A percentile compares a stretch with the other conserved stretches of the same genome.
phyloP scores from a whole-genome alignment of 1,140 invertebrate genomes.

The Pseudomyrmex dendroicus region DNA sequence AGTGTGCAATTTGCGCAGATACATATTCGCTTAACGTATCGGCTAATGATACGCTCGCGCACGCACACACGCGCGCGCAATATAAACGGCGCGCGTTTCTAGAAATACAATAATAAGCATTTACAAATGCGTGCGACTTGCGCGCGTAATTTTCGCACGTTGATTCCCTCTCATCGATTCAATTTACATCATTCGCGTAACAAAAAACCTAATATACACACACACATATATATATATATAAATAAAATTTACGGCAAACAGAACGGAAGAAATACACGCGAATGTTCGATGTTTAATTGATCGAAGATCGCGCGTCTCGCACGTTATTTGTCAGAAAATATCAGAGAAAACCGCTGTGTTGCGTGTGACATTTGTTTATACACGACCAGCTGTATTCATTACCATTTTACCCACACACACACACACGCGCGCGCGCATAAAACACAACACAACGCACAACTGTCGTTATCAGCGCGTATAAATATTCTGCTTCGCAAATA shows the following conservation, averaged over 20 bases:
- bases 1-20: slow-evolving; percentile 51
- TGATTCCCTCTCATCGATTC: no score
- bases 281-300: not conserved
- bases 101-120: not conserved
- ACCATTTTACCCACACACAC: not conserved
- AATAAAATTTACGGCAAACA: not conserved
- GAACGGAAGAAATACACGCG: not conserved
- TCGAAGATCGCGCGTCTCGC: not conserved
- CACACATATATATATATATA: not conserved
- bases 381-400: not conserved
- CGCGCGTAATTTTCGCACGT: no score
- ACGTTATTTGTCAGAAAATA: not conserved
- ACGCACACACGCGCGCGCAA: not conserved
- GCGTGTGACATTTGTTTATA: not conserved
- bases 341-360: not conserved
- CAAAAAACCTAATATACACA: no score
- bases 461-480: not conserved
- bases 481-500: not conserved
- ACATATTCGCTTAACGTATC: slow-evolving; percentile 50
- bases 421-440: not conserved
- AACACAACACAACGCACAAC: no score
- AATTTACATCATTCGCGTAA: no score
- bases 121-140: not conserved
- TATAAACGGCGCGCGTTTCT: slow-evolving; percentile 5
- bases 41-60: slow-evolving; percentile 38